Base-by-base conservation (phyloP, 2,888 invertebrate species). In the Limnephilus lunatus region DNA sequence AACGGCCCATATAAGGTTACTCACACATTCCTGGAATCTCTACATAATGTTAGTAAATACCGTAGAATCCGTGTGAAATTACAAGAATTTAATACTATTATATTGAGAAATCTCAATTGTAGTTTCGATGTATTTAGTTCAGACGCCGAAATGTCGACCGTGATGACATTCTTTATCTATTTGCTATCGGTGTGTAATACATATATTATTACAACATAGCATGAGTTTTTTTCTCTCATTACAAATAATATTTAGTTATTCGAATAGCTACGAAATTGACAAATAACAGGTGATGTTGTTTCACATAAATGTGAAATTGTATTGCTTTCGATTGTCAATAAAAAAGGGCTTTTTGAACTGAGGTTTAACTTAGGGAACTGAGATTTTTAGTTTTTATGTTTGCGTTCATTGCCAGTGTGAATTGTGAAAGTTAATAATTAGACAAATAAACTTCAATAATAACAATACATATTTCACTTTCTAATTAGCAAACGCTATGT, bases 401-500 rank as follows among this genome's bases (percentile, higher is more conserved):
- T 25, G 68, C 68, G 11, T 68, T 68, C 68, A 68, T 85, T 85
- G 3, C n/a, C 53, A 44, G n/a, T 44, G 90, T 83, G 90, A 85
- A 85, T 85, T 85, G 90, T 90, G 90, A 90, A 90, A 90, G 85
- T 90, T 90, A 68, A 83, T 90, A 85, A 82, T 90, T 32, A 35
- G 35, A 53, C 89, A 85, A 90, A 90, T 90, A 90, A 90, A 85
- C 32, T 83, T 85, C 85, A 90, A 90, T 85, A 90, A 53, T 53
- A 90, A 90, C 90, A 90, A 90, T 90, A 68, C 90, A 90, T 35
- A 90, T 32, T 90, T 85, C 81, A 90, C 90, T 90, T 90, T 90
- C 90, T 90, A 90, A 90, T 90, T 90, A 90, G 90, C 53, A 68
- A 32, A n/a, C 88, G 15, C 68, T 19, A 68, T 80, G 88, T 80